Evolutionary conservation across 2,113 vertebrate species (phyloP).

Genomic region (Cheirogaleus medius): DNA sequence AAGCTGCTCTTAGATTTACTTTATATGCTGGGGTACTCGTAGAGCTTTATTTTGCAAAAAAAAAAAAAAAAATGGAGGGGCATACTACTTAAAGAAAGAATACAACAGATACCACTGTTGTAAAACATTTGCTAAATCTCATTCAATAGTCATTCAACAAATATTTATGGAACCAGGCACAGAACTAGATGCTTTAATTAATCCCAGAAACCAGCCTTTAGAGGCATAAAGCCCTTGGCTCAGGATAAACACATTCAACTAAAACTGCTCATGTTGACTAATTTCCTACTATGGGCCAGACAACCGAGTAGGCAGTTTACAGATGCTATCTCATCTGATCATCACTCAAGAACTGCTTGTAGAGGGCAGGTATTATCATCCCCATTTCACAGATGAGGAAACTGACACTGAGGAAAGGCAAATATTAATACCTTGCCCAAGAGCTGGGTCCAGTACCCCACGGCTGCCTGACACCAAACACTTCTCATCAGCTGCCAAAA

Average conservation of each 20-base stretch:
- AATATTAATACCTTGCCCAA: neutral
- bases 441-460: neutral
- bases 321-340: neutral
- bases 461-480: neutral
- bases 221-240: neutral
- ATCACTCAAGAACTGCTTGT: neutral
- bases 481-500: neutral
- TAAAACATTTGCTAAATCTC: neutral
- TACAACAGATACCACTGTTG: neutral
- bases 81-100: neutral
- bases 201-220: neutral
- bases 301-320: neutral
- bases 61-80: neutral
- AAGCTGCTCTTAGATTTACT: neutral
- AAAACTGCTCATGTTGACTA: neutral
- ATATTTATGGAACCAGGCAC: neutral
- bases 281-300: neutral
- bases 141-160: neutral
- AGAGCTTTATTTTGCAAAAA: neutral
- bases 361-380: neutral
- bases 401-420: neutral
- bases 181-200: neutral
- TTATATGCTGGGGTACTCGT: neutral
- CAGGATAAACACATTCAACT: neutral
- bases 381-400: neutral